These are phyloP conservation scores for Allacma fusca DNA, from an alignment of 2,888 invertebrate species.

Conservation along the genomic window DNA sequence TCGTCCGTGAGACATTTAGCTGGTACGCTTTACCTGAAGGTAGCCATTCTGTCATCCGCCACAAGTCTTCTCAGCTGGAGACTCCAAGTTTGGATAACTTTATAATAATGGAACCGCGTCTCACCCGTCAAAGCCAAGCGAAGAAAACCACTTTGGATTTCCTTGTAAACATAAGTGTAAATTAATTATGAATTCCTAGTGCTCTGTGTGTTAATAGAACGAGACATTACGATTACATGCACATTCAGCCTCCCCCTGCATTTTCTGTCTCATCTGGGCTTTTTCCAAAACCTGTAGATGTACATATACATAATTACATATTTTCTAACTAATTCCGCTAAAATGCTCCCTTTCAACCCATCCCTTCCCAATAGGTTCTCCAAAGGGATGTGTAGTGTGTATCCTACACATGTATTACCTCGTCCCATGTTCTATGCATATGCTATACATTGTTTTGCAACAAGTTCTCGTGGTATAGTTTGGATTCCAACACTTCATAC, in stretches of 20 bases:
- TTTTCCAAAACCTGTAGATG: neutral
- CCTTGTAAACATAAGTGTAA: slow-evolving; percentile 25
- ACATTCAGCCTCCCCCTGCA: neutral
- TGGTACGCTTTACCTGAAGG: slow-evolving; percentile 55
- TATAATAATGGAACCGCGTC: slow-evolving; percentile 48
- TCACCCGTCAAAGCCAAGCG: slow-evolving; percentile 15
- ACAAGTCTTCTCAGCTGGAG: slow-evolving; percentile 54
- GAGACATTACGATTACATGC: neutral
- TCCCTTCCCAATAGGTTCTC: neutral
- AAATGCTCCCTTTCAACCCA: neutral
- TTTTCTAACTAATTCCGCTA: slow-evolving; percentile 3
- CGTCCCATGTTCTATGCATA: too few species aligned
- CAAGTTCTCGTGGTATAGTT: too few species aligned
- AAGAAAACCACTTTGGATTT: slow-evolving; percentile 16
- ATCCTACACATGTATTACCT: too few species aligned
- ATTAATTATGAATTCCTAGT: slow-evolving; percentile 24
- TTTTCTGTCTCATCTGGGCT: neutral
- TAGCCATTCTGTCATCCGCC: slow-evolving; percentile 47
- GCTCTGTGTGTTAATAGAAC: slow-evolving; percentile 14
- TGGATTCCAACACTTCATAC: too few species aligned
- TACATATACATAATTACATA: neutral
- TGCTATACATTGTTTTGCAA: too few species aligned
- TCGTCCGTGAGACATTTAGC: slow-evolving; percentile 55
- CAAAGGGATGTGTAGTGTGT: too few species aligned
- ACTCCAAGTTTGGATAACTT: slow-evolving; percentile 49